Evolutionary conservation across 2,797 vertebrate species (phyloP).

Genomic region (Babyrousa celebensis): DNA sequence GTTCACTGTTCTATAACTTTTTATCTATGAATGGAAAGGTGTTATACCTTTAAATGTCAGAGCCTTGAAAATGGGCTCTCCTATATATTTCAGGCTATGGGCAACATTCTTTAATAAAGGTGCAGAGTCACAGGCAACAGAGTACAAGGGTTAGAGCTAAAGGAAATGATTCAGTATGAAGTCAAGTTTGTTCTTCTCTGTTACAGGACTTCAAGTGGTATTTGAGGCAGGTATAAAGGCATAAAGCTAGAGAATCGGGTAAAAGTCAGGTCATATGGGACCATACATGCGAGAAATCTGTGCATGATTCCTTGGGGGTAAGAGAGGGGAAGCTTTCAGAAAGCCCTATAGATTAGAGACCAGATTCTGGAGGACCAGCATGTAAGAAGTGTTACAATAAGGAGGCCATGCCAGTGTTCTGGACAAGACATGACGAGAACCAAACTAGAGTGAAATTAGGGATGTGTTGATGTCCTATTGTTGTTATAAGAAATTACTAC

Average conservation of each 20-base stretch:
- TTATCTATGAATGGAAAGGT: neutral
- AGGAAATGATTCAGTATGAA: neutral
- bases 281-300: neutral
- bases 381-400: neutral
- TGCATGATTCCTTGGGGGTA: neutral
- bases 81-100: neutral
- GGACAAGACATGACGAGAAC: neutral
- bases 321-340: neutral
- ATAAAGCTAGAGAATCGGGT: fast-evolving
- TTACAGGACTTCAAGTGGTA: too few relatives aligned
- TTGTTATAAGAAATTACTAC: neutral
- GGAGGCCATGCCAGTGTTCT: neutral
- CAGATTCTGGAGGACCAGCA: neutral
- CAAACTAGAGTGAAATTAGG: neutral
- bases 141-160: neutral
- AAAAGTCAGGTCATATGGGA: neutral
- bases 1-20: neutral
- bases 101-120: neutral
- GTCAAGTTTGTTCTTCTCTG: neutral
- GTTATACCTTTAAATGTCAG: neutral
- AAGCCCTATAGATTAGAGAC: neutral
- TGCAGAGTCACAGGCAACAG: neutral
- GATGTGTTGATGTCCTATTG: neutral
- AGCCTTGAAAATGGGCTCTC: neutral
- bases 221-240: neutral